phyloP scores from a whole-genome alignment of 2,888 invertebrate species.

The Tenthredo distinguenda region DNA sequence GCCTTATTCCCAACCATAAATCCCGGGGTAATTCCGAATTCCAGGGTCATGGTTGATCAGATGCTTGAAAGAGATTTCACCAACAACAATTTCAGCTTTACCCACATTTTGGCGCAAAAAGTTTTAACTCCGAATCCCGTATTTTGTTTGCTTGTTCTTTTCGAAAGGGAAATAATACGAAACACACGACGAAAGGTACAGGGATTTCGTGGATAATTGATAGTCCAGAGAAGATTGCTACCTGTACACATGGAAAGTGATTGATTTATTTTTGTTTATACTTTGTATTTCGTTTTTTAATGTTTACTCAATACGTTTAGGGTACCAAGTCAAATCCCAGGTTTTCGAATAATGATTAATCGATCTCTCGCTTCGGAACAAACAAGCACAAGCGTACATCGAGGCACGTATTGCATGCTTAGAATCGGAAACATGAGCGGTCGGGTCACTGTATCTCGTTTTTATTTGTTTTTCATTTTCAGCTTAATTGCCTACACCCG shows the following conservation, averaged over 20 bases:
- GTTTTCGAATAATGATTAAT: slow-evolving; percentile 22
- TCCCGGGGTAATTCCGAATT: neutral
- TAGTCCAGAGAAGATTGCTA: slow-evolving; percentile 38
- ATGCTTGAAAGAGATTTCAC: neutral
- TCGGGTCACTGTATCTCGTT: neutral
- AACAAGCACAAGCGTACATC: neutral
- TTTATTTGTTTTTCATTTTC: neutral
- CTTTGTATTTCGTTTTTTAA: neutral
- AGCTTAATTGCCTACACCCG: neutral
- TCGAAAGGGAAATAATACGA: neutral
- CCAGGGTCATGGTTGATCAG: neutral
- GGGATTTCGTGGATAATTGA: slow-evolving; percentile 35
- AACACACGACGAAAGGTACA: neutral
- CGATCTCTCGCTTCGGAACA: slow-evolving; percentile 13
- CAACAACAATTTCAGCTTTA: neutral
- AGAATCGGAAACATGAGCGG: neutral
- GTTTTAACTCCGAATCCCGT: neutral
- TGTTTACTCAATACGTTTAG: neutral
- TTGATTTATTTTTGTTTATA: slow-evolving; percentile 35
- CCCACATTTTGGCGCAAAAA: neutral
- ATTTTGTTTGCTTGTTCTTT: neutral
- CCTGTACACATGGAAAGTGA: neutral
- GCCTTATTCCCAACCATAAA: neutral
- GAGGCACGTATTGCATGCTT: neutral
- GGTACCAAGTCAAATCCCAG: slow-evolving; percentile 1